phyloP scores from a whole-genome alignment of 2,888 invertebrate species.

The Terebella lapidaria region DNA sequence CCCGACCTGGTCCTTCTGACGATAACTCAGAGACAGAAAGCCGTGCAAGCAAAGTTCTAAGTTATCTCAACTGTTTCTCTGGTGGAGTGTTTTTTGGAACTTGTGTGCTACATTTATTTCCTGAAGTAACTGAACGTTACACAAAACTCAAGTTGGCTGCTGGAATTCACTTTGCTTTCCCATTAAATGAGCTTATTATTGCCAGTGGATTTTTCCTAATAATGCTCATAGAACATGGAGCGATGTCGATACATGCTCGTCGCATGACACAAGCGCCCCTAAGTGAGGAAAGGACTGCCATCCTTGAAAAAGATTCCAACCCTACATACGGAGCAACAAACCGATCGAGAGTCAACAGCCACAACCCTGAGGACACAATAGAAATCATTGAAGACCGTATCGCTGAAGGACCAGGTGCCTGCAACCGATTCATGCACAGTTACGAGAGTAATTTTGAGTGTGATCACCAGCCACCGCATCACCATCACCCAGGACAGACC shows the following conservation, averaged over 20 bases:
- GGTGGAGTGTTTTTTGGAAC: conserved; percentile 53
- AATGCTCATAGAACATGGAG: conserved; percentile 19
- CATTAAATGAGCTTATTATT: conserved; percentile 41
- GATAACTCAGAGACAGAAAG: neutral
- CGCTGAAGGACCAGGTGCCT: neutral
- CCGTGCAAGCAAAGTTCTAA: neutral
- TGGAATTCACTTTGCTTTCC: conserved; percentile 25
- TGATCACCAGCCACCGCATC: neutral
- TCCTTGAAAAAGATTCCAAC: neutral
- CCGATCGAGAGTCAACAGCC: neutral
- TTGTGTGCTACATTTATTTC: conserved; percentile 43
- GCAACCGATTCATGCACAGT: neutral
- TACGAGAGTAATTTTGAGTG: neutral
- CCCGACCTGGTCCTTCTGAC: neutral
- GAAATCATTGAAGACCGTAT: neutral
- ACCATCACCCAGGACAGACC: conserved; percentile 5
- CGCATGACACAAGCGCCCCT: neutral
- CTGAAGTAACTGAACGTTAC: neutral
- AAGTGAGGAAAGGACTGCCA: neutral
- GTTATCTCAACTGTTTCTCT: conserved; percentile 37
- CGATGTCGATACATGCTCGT: neutral
- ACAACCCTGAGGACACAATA: neutral
- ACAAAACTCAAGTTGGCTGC: neutral
- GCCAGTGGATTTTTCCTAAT: conserved; percentile 44
- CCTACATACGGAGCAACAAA: neutral